These are phyloP conservation scores for Papilio aristodemus DNA, from an alignment of 1,140 invertebrate species.

Conservation along the genomic window DNA sequence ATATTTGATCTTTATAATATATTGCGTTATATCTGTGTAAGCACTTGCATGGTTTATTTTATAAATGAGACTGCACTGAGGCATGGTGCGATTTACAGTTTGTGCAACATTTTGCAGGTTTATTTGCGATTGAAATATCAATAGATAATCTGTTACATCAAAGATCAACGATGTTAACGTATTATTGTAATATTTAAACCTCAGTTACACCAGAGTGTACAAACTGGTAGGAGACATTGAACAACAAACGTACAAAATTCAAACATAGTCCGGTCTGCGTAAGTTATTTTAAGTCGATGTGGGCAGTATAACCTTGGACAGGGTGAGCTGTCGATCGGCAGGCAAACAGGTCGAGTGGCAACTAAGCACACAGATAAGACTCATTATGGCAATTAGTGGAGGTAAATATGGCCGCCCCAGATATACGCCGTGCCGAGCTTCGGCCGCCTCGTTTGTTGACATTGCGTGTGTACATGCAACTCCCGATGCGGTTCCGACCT, in stretches of 20 bases:
- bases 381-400: constrained; percentile 74
- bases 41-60: constrained; percentile 1
- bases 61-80: background rate
- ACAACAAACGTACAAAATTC: background rate
- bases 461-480: constrained; percentile 29
- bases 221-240: background rate
- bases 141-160: background rate
- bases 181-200: background rate
- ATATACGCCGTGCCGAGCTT: constrained; percentile 38
- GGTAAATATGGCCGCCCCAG: constrained; percentile 67
- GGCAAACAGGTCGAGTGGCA: constrained; percentile 63
- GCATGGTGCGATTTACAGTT: background rate
- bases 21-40: background rate
- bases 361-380: constrained; percentile 68
- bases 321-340: constrained; percentile 61
- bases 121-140: background rate
- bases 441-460: constrained; percentile 43
- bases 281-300: constrained; percentile 44
- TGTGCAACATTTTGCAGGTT: background rate
- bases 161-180: background rate
- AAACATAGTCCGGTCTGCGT: constrained; percentile 19
- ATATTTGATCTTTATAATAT: constrained; percentile 1
- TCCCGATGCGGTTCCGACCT: background rate
- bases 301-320: constrained; percentile 54
- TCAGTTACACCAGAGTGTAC: background rate